phyloP scores from a whole-genome alignment of 2,113 vertebrate genomes.

The Glaucidium brasilianum region DNA sequence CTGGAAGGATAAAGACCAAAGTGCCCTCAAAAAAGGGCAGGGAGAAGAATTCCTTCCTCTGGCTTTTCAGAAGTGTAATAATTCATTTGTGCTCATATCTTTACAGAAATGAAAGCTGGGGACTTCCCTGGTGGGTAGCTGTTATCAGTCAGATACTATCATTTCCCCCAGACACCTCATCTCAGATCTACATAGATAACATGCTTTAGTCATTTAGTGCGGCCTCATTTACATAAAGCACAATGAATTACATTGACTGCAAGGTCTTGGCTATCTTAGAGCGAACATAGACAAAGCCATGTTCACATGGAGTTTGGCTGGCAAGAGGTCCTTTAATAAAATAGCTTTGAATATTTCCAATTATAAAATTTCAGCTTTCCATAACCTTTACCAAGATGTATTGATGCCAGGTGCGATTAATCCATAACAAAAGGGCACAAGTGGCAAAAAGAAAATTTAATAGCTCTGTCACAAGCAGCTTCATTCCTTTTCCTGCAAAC shows the following conservation, averaged over 20 bases:
- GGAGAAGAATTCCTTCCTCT: background rate
- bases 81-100: background rate
- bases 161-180: background rate
- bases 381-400: background rate
- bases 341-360: background rate
- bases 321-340: background rate
- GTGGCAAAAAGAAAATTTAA: background rate
- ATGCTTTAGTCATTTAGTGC: background rate
- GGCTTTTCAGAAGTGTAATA: background rate
- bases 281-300: background rate
- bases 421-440: background rate
- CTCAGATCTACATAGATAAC: background rate
- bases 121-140: background rate
- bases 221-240: slow-evolving; percentile 20
- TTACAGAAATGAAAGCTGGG: background rate
- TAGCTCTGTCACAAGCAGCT: background rate
- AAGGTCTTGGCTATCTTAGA: background rate
- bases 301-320: background rate
- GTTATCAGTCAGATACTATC: background rate
- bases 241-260: slow-evolving; percentile 13
- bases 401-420: background rate
- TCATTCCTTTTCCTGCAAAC: background rate
- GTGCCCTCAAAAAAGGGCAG: background rate
- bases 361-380: background rate
- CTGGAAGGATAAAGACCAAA: slow-evolving; percentile 12